Percentiles rank a stretch among this genome's conserved stretches.
phyloP scores from a whole-genome alignment of 2,888 invertebrate genomes.

The Torymus texanus region DNA sequence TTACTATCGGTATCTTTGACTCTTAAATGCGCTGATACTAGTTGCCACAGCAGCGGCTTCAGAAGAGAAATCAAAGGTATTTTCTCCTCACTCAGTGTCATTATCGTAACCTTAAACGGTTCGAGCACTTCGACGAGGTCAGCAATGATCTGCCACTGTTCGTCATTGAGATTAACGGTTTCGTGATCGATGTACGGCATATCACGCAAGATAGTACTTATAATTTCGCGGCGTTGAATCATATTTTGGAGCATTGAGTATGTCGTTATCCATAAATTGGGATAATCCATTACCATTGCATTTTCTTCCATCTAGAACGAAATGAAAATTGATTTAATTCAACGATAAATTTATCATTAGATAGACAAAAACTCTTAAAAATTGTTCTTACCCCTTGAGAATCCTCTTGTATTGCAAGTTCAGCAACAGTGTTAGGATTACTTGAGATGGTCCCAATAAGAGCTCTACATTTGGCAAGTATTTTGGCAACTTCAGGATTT shows the following conservation, averaged over 20 bases:
- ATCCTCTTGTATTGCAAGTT: conserved; percentile 73
- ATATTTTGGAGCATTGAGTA: conserved; percentile 75
- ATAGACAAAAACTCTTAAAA: conserved; percentile 6
- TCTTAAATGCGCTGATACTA: conserved; percentile 75
- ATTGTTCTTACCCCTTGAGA: conserved; percentile 64
- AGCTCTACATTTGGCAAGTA: conserved; percentile 73
- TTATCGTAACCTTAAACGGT: conserved; percentile 76
- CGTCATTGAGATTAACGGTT: conserved; percentile 67
- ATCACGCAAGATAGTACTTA: conserved; percentile 70
- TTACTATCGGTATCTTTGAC: conserved; percentile 72
- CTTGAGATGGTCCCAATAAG: conserved; percentile 72
- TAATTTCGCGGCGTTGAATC: conserved; percentile 68
- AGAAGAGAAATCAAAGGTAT: conserved; percentile 75
- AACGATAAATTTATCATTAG: conserved; percentile 11
- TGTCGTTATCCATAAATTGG: conserved; percentile 75
- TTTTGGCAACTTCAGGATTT: conserved; percentile 69
- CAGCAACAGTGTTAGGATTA: conserved; percentile 68
- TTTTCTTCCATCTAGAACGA: conserved; percentile 68
- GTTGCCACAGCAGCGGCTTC: conserved; percentile 76
- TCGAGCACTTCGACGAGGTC: conserved; percentile 75
- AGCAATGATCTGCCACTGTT: conserved; percentile 75
- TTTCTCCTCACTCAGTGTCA: conserved; percentile 76
- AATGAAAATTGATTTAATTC: conserved; percentile 7
- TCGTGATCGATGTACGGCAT: conserved; percentile 71
- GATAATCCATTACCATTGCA: conserved; percentile 71